Base-by-base conservation (phyloP, 2,797 vertebrate species). In the Notolabrus celidotus region DNA sequence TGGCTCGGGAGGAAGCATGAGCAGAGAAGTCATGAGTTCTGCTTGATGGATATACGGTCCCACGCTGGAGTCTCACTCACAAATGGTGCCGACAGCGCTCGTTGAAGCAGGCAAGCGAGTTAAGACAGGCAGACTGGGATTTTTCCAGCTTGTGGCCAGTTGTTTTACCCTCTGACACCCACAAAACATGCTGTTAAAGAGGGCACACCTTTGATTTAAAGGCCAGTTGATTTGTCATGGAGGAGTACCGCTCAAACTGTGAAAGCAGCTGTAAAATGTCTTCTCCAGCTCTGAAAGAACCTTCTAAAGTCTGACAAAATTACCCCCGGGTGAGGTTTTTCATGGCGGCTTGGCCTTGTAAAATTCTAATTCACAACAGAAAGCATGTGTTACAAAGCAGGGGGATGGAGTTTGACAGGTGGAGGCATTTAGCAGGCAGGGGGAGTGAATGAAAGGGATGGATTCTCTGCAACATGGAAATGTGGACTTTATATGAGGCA, bases 121-220 rank as follows among this genome's bases (percentile, higher is more conserved):
- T 50, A 56, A 43, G 17, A 33, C 22, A 25, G 25, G 16, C 12
- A 23, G 20, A 43, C 54, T 36, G 45, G 46, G 42, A 47, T 20
- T 53, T 19, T 45, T 63, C 56, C 42, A 53, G 39, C 42, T 64
- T 64, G 42, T 2, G 11, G 38, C 41, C 47, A 43, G 49, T 10
- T 20, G 64, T 66, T 65, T 50, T 41, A 41, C 34, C 39, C 50
- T 38, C 39, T 33, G 43, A 56, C 43, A 43, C 23, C 39, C 7
- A 42, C n/a, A 61, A 64, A 51, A 55, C 31, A 3, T 10, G 22
- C 27, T 14, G 22, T 46, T 52, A 56, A 43, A 49, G 9, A 12
- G 55, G 29, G 36, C 23, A 25, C n/a, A 16, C 33, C 27, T 15
- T 19, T 6, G 7, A 53, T 65, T 61, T 61, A 74, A 46, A 70